A percentile compares a stretch with the other conserved stretches of the same genome.
phyloP scores from a whole-genome alignment of 2,888 invertebrate genomes.

The Andrena flavipes region DNA sequence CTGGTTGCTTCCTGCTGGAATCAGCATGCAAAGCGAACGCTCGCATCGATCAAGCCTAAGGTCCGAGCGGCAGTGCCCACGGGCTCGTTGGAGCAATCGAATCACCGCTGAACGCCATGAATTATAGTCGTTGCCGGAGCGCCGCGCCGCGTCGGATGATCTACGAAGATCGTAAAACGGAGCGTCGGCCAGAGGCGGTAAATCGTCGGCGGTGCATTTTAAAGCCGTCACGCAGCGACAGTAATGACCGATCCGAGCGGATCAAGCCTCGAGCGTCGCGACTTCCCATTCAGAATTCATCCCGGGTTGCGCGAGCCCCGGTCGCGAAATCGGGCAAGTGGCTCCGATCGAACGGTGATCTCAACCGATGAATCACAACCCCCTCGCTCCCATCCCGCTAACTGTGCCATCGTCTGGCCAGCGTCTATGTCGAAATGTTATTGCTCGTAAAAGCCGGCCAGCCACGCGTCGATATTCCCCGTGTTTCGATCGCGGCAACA shows the following conservation, averaged over 20 bases:
- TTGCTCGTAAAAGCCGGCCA: constrained; percentile 62
- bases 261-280: constrained; percentile 19
- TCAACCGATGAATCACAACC: constrained; percentile 44
- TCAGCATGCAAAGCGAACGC: not conserved
- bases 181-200: constrained; percentile 26
- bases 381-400: constrained; percentile 29
- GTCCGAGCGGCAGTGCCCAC: not conserved
- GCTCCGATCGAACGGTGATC: constrained; percentile 27
- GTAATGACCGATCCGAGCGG: constrained; percentile 39
- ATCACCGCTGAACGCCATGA: constrained; percentile 26
- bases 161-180: constrained; percentile 50
- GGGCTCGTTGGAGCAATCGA: constrained; percentile 35
- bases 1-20: not conserved
- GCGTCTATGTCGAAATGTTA: constrained; percentile 67
- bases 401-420: constrained; percentile 69
- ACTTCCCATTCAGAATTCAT: constrained; percentile 42
- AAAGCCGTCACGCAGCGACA: constrained; percentile 42
- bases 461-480: constrained; percentile 52
- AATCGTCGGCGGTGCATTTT: constrained; percentile 49
- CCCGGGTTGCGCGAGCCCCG: not conserved
- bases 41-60: constrained; percentile 8
- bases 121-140: constrained; percentile 34
- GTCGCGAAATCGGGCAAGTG: not conserved
- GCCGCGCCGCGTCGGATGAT: constrained; percentile 37
- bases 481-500: not conserved